Evolutionary conservation across 2,113 vertebrate species (phyloP).

Genomic region (Cairina moschata): DNA sequence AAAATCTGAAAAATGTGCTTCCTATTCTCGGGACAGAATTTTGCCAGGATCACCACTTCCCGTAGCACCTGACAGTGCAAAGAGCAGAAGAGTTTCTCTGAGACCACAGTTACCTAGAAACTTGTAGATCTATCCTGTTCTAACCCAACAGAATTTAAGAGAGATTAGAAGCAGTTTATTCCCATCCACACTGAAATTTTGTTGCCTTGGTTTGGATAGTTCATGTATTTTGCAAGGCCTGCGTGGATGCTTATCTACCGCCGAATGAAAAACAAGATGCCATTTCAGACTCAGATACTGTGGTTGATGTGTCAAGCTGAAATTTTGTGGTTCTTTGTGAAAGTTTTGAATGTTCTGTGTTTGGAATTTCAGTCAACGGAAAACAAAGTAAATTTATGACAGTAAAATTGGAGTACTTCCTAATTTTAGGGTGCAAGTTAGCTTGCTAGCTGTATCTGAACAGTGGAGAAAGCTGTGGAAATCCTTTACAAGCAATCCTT

Average conservation of each 20-base stretch:
- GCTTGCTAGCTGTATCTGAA: not conserved
- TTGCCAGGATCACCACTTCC: not conserved
- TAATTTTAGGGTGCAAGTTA: accelerated
- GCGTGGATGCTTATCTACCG: not conserved
- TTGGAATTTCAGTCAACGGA: not conserved
- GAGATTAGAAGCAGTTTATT: not conserved
- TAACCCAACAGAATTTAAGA: not conserved
- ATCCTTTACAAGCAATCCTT: not conserved
- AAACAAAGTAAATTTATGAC: not conserved
- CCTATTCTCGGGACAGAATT: not conserved
- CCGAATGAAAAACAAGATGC: not conserved
- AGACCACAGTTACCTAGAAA: not conserved
- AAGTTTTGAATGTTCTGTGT: not conserved
- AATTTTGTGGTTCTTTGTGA: not conserved
- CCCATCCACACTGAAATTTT: not conserved
- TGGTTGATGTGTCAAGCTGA: not conserved
- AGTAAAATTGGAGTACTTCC: not conserved
- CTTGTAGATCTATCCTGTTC: not conserved
- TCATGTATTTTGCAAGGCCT: not conserved
- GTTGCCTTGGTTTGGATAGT: not conserved
- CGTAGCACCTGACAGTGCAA: not conserved
- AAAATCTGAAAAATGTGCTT: slow-evolving; percentile 49
- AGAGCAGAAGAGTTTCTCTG: not conserved
- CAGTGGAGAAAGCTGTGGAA: not conserved
- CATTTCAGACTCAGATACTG: not conserved